Percentiles rank a stretch among this genome's conserved stretches.
These are phyloP conservation scores for Tenodera sinensis DNA, from an alignment of 2,888 invertebrate genomes.

Conservation along the genomic window DNA sequence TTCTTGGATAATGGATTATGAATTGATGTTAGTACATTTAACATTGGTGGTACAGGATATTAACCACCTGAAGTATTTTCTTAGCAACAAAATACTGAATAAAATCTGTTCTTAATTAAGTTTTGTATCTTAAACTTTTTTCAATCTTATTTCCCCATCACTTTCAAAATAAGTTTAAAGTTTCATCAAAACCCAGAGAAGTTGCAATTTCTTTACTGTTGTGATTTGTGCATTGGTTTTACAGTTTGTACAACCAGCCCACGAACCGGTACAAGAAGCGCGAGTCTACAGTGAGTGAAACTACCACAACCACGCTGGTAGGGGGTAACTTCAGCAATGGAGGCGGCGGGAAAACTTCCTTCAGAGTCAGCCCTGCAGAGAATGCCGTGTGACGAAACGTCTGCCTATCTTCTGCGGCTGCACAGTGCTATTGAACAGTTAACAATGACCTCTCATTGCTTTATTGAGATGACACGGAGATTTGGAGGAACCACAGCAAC, in stretches of 20 bases:
- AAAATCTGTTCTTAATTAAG: too few relatives aligned
- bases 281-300: constrained; percentile 75
- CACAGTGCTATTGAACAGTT: neutral
- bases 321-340: constrained; percentile 44
- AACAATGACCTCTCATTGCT: neutral
- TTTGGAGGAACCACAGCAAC: neutral
- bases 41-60: too few relatives aligned
- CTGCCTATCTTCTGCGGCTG: neutral
- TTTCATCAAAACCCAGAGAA: too few relatives aligned
- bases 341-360: neutral
- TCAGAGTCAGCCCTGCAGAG: constrained; percentile 22
- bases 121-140: too few relatives aligned
- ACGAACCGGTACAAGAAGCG: constrained; percentile 63
- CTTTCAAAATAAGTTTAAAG: too few relatives aligned
- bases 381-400: constrained; percentile 25
- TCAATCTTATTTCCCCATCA: too few relatives aligned
- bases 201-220: too few relatives aligned
- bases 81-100: too few relatives aligned
- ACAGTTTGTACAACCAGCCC: constrained; percentile 70
- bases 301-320: constrained; percentile 73
- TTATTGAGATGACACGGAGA: neutral
- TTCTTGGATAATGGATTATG: too few relatives aligned
- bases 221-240: neutral
- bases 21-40: too few relatives aligned
- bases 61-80: too few relatives aligned